Evolutionary conservation across 2,888 invertebrate species (phyloP).

Genomic region (Neoaliturus tenellus): DNA sequence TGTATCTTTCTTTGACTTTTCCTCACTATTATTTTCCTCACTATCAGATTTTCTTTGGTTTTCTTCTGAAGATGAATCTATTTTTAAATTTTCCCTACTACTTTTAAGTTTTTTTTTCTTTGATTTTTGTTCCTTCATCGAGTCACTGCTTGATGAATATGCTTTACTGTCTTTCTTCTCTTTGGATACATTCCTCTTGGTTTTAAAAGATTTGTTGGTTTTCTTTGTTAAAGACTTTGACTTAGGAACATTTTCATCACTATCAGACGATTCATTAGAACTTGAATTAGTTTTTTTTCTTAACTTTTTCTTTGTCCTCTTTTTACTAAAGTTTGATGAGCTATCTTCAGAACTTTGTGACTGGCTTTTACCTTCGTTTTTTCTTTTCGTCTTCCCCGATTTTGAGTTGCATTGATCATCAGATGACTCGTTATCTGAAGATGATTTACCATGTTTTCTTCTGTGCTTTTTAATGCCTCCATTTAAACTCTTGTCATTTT

Average conservation of each 20-base stretch:
- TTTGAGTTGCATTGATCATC: not conserved
- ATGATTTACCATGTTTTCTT: not conserved
- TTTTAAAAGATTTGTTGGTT: not conserved
- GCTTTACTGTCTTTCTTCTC: not conserved
- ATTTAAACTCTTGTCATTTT: not conserved
- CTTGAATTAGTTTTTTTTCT: not conserved
- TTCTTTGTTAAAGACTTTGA: not conserved
- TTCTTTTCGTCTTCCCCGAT: not conserved
- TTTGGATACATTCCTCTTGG: not conserved
- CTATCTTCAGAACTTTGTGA: not conserved
- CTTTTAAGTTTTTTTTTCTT: not conserved
- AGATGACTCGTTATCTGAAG: constrained; percentile 1
- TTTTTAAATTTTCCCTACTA: too few species aligned
- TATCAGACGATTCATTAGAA: not conserved
- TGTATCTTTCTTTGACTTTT: not conserved
- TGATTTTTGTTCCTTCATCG: not conserved
- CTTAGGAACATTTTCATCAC: not conserved
- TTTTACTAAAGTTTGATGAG: not conserved
- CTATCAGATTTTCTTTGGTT: not conserved
- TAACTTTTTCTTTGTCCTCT: not conserved
- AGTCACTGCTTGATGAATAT: not conserved
- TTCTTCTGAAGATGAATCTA: constrained; percentile 4
- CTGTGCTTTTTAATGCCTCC: not conserved
- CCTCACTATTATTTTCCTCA: too few species aligned
- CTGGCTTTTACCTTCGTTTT: not conserved